These are phyloP conservation scores for Zophobas atratus DNA, from an alignment of 1,140 invertebrate species.

Conservation along the genomic window DNA sequence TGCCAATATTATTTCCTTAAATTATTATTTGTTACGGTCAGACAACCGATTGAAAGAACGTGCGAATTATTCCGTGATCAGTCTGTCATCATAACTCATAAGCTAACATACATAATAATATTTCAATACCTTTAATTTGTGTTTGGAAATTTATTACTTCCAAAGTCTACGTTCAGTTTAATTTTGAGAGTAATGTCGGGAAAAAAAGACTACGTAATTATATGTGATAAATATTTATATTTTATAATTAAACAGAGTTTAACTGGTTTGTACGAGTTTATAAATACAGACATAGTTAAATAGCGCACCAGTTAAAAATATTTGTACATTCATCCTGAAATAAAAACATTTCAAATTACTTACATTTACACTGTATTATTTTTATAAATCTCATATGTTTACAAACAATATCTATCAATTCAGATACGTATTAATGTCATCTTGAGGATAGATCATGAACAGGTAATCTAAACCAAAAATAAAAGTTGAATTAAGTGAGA, in stretches of 20 bases:
- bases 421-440: conserved; percentile 56
- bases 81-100: no score
- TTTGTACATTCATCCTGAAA: conserved; percentile 66
- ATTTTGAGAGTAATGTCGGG: neutral
- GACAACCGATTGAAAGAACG: no score
- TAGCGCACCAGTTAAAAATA: conserved; percentile 65
- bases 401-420: conserved; percentile 54
- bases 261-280: conserved; percentile 67
- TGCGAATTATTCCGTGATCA: no score
- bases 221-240: conserved; percentile 69
- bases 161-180: neutral
- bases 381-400: conserved; percentile 54
- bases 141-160: no score
- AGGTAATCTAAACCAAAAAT: conserved; percentile 16
- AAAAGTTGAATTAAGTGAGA: neutral
- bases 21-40: no score
- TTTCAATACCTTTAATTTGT: no score
- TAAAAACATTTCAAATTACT: conserved; percentile 64
- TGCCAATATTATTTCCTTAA: no score
- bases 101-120: no score
- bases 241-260: conserved; percentile 68
- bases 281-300: conserved; percentile 65
- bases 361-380: conserved; percentile 59
- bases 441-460: conserved; percentile 11
- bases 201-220: conserved; percentile 60